phyloP scores from a whole-genome alignment of 2,113 vertebrate genomes.

The Zosterops lateralis region DNA sequence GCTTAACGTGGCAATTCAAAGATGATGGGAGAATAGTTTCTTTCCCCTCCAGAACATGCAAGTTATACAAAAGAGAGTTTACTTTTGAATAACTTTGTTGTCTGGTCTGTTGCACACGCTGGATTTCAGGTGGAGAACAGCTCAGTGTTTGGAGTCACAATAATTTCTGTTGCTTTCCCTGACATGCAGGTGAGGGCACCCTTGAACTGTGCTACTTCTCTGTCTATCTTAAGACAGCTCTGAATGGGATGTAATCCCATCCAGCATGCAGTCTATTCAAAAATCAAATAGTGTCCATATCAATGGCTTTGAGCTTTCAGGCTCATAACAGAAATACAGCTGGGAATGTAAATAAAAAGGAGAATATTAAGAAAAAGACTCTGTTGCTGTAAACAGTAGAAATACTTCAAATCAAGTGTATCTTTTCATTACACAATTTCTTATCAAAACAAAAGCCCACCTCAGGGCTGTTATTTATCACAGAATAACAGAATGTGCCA shows the following conservation, averaged over 20 bases:
- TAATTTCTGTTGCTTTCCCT: conserved; percentile 49
- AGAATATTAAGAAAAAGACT: not conserved
- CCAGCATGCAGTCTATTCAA: not conserved
- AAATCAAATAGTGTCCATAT: conserved; percentile 16
- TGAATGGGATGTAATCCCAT: not conserved
- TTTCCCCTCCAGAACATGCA: accelerated
- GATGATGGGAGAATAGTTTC: not conserved
- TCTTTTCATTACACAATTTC: not conserved
- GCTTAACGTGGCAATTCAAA: accelerated
- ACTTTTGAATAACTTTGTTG: not conserved
- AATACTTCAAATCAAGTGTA: not conserved
- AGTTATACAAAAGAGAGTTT: not conserved
- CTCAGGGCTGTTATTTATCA: not conserved
- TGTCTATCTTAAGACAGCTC: conserved; percentile 1
- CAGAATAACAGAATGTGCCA: not conserved
- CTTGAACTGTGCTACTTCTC: conserved; percentile 59
- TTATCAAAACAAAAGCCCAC: not conserved
- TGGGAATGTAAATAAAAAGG: conserved; percentile 31
- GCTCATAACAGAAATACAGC: not conserved
- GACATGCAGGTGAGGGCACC: conserved; percentile 47
- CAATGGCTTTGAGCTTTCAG: not conserved
- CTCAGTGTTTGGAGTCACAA: not conserved
- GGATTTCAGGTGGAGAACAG: not conserved
- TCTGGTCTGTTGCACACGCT: not conserved
- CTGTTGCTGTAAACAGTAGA: not conserved